These are phyloP conservation scores for Carollia perspicillata DNA, from an alignment of 2,113 vertebrate genomes.

Conservation along the genomic window DNA sequence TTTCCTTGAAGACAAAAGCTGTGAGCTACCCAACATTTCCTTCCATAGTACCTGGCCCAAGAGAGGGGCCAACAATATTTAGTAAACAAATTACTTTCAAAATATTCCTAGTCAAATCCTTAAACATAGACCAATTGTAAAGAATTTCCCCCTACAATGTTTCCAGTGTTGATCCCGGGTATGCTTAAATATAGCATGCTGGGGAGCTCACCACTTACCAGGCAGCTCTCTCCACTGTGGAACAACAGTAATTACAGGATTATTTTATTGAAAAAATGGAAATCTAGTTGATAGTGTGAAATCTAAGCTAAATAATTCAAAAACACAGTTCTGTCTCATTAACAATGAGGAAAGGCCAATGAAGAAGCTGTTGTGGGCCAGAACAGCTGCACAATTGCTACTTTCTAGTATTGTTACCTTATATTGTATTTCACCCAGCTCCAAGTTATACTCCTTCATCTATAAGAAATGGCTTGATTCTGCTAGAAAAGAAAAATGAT, in stretches of 20 bases:
- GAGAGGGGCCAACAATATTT: background rate
- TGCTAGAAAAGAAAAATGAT: conserved; percentile 37
- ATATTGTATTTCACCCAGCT: conserved; percentile 40
- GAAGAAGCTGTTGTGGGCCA: conserved; percentile 34
- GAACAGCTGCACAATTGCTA: conserved; percentile 39
- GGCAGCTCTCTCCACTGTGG: background rate
- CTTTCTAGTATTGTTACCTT: conserved; percentile 56
- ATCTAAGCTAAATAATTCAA: background rate
- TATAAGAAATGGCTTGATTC: conserved; percentile 43
- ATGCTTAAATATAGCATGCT: background rate
- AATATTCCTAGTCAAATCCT: background rate
- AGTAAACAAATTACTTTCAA: background rate
- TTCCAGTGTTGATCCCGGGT: background rate
- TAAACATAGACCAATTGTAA: background rate
- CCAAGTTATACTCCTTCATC: conserved; percentile 52
- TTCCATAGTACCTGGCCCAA: background rate
- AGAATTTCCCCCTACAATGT: background rate
- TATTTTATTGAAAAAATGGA: background rate
- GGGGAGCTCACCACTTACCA: background rate
- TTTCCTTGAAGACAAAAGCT: background rate
- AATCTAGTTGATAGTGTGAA: background rate
- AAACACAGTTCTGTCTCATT: conserved; percentile 46
- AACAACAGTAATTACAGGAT: background rate
- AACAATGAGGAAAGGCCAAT: conserved; percentile 46
- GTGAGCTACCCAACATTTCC: background rate